Evolutionary conservation across 2,113 vertebrate genomes (phyloP).

Genomic region (Saccopteryx leptura): DNA sequence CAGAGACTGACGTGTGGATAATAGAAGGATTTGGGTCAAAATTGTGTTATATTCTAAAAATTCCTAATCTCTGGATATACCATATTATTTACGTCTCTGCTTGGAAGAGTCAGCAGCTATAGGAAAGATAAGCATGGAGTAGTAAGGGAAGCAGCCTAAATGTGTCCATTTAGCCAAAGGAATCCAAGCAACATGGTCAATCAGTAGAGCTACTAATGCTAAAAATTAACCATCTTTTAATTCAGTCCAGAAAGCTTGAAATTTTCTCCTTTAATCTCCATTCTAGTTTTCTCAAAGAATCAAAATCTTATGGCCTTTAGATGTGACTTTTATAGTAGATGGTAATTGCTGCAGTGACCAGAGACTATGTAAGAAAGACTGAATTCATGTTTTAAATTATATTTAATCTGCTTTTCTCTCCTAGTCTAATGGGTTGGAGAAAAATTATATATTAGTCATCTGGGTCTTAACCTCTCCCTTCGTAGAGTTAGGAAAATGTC

Average conservation of each 20-base stretch:
- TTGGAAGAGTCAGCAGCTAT: neutral
- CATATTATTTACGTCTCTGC: neutral
- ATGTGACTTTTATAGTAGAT: neutral
- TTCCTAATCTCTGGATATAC: neutral
- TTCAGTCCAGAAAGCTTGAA: neutral
- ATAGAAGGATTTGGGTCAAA: constrained; percentile 21
- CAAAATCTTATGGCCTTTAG: neutral
- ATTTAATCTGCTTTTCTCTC: neutral
- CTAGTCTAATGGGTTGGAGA: neutral
- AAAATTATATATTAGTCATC: neutral
- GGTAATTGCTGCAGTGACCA: constrained; percentile 11
- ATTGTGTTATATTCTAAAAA: constrained; percentile 58
- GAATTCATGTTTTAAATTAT: neutral
- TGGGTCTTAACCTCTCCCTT: neutral
- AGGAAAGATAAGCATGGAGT: neutral
- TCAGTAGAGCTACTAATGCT: neutral
- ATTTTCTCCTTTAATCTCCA: neutral
- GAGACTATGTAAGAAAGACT: neutral
- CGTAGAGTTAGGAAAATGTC: neutral
- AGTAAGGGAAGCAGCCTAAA: neutral
- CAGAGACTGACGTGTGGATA: neutral
- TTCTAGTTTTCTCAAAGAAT: neutral
- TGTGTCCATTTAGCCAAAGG: neutral
- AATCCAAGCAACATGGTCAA: neutral
- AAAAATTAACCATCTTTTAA: neutral